Conservation (phyloP, 2,888 invertebrate genomes). For the Galeruca laticollis region DNA sequence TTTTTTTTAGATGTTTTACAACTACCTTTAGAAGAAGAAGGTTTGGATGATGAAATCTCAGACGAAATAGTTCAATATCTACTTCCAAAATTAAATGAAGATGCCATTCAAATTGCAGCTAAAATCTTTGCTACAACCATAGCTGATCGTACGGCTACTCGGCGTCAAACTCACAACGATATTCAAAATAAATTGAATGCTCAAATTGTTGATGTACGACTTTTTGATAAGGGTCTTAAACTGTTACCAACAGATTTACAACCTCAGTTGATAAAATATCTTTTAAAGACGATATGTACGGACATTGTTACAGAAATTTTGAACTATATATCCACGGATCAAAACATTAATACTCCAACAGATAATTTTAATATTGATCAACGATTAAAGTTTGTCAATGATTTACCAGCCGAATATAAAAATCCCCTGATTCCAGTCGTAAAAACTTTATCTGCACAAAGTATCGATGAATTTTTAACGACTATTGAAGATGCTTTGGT, state of each 20-base stretch:
- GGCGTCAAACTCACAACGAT: conserved; percentile 84
- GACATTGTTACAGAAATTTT: conserved; percentile 86
- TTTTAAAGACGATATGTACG: conserved; percentile 85
- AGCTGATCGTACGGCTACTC: conserved; percentile 76
- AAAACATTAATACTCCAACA: conserved; percentile 73
- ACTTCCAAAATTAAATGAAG: conserved; percentile 78
- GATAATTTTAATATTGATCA: conserved; percentile 76
- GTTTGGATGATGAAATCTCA: conserved; percentile 79
- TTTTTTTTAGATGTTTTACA: conserved; percentile 65
- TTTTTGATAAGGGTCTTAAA: conserved; percentile 82
- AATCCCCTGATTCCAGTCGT: conserved; percentile 76
- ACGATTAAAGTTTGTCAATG: conserved; percentile 78
- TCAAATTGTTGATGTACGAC: conserved; percentile 78
- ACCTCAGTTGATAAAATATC: conserved; percentile 80
- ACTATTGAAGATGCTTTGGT: conserved; percentile 80
- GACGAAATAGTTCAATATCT: conserved; percentile 78
- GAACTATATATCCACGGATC: conserved; percentile 82
- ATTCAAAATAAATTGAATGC: conserved; percentile 87
- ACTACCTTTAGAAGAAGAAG: conserved; percentile 64
- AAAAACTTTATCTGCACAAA: conserved; percentile 76
- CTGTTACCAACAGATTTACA: conserved; percentile 79
- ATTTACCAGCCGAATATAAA: conserved; percentile 77
- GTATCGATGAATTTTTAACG: conserved; percentile 83
- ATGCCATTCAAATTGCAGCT: conserved; percentile 77
- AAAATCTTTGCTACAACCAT: conserved; percentile 80